Evolutionary conservation across 2,888 invertebrate species (phyloP), one percentile per base, ranked within the genome.

Genomic region (Hoplodrina ambigua): DNA sequence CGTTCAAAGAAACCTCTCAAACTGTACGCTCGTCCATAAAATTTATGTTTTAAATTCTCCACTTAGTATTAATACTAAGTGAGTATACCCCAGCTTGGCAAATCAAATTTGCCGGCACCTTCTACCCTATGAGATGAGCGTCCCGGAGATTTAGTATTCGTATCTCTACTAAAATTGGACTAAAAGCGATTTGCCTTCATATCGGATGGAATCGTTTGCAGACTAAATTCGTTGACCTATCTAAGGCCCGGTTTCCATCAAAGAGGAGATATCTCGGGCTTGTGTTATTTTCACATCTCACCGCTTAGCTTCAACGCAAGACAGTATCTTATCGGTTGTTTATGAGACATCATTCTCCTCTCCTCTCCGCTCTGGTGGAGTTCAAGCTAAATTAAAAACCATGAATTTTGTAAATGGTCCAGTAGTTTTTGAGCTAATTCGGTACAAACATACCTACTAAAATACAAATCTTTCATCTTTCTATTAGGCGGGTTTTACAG

Each of bases 51-150:
- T 46, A 50, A 79, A 76, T 79, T 74, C 76, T 53, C 56, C 19
- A 54, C 60, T 74, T 37, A 8, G 30, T 41, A 44, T 46, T 44
- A 55, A 41, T 15, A 55, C 20, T 68, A 64, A 80, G 30, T 54
- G 50, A 67, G 52, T 67, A 61, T 78, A 69, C 55, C 72, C 56
- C 53, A 64, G 69, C 67, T 53, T 17, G 58, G 64, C 64, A 74
- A 83, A 85, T 76, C 63, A 68, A 82, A 83, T 82, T 84, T 78
- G 69, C 74, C 20, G 13, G 46, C 63, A 85, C 71, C 75, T 75
- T 78, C n/a, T 30, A 53, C 70, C 60, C 56, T 46, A 69, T 49
- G 33, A 73, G 64, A 80, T 72, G 69, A 68, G 65, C 77, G 58
- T 77, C 74, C 69, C 52, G 19, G 7, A 72, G 68, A 70, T 78